Base-by-base conservation (phyloP, 64 coral and sea anemone species). In the Pachyseris speciosa region DNA sequence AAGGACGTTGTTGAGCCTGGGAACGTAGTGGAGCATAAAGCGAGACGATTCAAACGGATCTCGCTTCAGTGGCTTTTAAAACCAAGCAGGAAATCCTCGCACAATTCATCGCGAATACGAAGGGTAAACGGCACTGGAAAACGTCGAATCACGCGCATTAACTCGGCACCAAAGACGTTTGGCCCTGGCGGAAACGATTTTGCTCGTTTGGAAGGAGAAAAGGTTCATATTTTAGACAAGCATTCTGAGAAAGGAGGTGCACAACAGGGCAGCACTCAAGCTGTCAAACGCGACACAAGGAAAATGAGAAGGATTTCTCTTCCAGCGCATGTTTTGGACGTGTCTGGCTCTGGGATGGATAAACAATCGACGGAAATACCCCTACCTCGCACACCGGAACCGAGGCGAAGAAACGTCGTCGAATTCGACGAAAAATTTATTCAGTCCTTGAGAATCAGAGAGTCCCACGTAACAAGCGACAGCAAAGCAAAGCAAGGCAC, bases 151-250 rank as follows among this genome's bases (percentile, higher is more conserved):
- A 24, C 86, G 9, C 67, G 95, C 1, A 93, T 92, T 13, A 83
- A 97, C 20, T 97, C 95, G 17, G 95, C 95, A 43, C 95, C 95
- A 0, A 97, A 97, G 74, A 69, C 90, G 1, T 79, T 97, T 9
- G 86, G 78, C 1, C 69, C 32, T 4, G 32, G 37, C 27, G 66
- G 73, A 49, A 69, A 84, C 16, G 31, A 84, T 17, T 70, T 73
- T 19, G 40, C 37, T 31, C 51, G 74, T 74, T 73, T 30, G 3
- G 26, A 73, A 16, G 80, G 84, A 45, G 37, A 67, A 11, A 36
- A 28, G 42, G 49, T 32, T 15, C 55, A 92, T 22, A 64, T 15
- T 67, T 68, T 42, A 5, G 63, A 34, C 9, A 51, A 48, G 15
- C 20, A 32, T 9, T 28, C 65, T 37, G 29, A 30, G 12, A 72